These are phyloP conservation scores for Anolis carolinensis DNA, from an alignment of 2,113 vertebrate genomes.

Conservation along the genomic window DNA sequence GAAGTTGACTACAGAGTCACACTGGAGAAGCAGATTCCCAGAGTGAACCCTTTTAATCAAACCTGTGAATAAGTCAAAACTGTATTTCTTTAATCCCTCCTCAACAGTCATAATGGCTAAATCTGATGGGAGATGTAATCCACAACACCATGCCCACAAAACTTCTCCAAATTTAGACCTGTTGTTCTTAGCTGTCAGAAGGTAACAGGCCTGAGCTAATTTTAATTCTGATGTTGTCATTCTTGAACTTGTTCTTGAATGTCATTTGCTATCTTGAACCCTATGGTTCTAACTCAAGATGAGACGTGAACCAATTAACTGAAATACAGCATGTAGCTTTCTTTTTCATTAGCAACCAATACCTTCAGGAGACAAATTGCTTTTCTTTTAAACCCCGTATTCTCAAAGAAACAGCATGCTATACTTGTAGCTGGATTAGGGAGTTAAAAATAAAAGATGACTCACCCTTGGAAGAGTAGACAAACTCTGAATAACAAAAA, in stretches of 20 bases:
- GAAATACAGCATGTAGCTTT: neutral
- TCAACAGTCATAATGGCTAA: neutral
- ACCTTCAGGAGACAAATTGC: neutral
- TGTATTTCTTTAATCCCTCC: neutral
- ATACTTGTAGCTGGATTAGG: neutral
- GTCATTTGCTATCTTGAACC: neutral
- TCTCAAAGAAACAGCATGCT: neutral
- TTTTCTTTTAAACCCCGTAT: too few species aligned
- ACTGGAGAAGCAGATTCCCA: too few species aligned
- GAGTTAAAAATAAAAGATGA: constrained; percentile 13
- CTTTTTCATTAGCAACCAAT: neutral
- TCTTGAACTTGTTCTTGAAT: neutral
- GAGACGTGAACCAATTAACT: neutral
- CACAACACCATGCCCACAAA: neutral
- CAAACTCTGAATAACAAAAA: constrained; percentile 92
- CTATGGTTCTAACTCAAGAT: neutral
- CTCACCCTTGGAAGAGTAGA: constrained; percentile 85
- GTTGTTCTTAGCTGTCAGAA: neutral
- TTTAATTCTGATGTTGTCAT: neutral
- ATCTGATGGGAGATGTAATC: neutral
- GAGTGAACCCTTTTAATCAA: too few species aligned
- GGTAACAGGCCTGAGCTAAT: neutral
- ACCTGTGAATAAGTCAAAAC: too few species aligned
- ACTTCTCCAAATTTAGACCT: neutral
- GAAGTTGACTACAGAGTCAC: too few species aligned